phyloP scores from a whole-genome alignment of 2,797 vertebrate species.

The Euphonia xanthogaster region DNA sequence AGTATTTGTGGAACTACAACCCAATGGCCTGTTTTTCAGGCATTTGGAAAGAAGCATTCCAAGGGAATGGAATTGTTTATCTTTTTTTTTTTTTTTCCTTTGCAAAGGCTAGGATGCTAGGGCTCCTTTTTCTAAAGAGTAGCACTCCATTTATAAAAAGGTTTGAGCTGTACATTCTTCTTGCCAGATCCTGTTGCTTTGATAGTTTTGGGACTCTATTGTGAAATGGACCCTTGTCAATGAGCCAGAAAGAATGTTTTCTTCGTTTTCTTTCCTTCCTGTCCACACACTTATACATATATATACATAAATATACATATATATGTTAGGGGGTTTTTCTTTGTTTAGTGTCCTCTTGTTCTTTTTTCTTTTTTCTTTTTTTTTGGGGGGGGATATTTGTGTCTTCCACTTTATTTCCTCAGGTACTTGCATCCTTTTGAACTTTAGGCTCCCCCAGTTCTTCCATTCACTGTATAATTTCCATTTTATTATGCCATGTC shows the following conservation, averaged over 20 bases:
- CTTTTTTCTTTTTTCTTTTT: not conserved
- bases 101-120: not conserved
- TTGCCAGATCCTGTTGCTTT: not conserved
- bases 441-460: not conserved
- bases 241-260: not conserved
- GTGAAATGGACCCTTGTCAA: not conserved
- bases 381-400: not conserved
- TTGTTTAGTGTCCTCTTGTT: not conserved
- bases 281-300: not conserved
- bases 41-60: not conserved
- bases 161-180: not conserved
- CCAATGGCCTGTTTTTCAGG: not conserved
- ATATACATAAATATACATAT: not conserved
- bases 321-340: not conserved
- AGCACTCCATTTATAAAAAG: not conserved
- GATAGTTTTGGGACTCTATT: not conserved
- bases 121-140: not conserved
- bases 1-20: not conserved
- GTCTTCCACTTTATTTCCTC: not conserved
- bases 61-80: not conserved
- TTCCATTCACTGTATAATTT: not conserved
- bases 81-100: not conserved
- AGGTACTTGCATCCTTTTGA: not conserved
- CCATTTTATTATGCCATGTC: not conserved
- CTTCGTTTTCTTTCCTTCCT: not conserved